Evolutionary conservation across 2,797 vertebrate genomes (phyloP).

Genomic region (Chromis chromis): DNA sequence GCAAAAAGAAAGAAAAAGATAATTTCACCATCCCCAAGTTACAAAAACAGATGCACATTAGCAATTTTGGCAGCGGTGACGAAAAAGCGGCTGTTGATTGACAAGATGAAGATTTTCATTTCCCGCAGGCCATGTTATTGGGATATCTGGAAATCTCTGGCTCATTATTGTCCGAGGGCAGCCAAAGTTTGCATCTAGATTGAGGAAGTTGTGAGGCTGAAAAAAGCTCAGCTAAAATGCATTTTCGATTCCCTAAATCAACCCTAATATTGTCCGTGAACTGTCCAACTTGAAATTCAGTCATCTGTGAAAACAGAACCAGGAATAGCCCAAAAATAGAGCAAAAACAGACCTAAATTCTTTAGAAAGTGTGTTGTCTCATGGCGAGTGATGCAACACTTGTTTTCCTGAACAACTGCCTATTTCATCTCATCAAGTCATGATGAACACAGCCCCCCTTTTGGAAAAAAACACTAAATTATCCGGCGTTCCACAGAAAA

Average conservation of each 20-base stretch:
- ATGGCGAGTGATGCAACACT: constrained; percentile 50
- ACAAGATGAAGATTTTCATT: constrained; percentile 9
- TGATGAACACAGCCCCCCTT: constrained; percentile 22
- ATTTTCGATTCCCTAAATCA: constrained; percentile 3
- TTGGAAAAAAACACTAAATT: constrained; percentile 26
- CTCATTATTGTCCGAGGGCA: constrained; percentile 18
- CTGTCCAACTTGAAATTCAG: neutral
- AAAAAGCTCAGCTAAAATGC: neutral
- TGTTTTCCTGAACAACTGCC: constrained; percentile 46
- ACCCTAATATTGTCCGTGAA: neutral
- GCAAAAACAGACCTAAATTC: constrained; percentile 27
- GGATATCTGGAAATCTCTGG: constrained; percentile 26
- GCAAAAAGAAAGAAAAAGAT: neutral
- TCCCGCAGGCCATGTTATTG: constrained; percentile 24
- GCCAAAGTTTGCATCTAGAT: constrained; percentile 20
- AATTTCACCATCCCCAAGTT: neutral
- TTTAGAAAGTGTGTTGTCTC: constrained; percentile 14
- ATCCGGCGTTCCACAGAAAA: constrained; percentile 31
- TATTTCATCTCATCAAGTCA: constrained; percentile 45
- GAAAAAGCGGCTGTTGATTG: constrained; percentile 15
- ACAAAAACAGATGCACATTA: constrained; percentile 27
- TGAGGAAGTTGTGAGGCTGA: neutral
- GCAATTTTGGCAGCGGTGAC: neutral
- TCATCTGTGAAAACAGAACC: constrained; percentile 24
- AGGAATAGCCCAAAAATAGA: constrained; percentile 21